Evolutionary conservation across 2,797 vertebrate genomes (phyloP).

Genomic region (Oceanodroma leucorhoa): DNA sequence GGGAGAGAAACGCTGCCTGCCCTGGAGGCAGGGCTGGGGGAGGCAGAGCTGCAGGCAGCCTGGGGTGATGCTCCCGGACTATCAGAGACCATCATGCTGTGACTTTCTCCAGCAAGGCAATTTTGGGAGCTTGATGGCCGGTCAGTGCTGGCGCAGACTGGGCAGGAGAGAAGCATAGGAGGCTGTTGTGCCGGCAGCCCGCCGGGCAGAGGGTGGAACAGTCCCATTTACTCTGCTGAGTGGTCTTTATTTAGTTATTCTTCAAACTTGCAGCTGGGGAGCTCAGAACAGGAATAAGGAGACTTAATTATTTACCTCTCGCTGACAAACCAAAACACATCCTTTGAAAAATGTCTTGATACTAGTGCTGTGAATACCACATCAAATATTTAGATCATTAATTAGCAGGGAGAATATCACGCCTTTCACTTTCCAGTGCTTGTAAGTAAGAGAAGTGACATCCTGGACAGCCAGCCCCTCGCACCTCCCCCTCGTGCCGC

Average conservation of each 20-base stretch:
- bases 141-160: not conserved
- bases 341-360: constrained; percentile 10
- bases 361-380: not conserved
- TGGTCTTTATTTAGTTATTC: constrained; percentile 26
- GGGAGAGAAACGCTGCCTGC: not conserved
- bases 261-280: constrained; percentile 9
- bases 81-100: not conserved
- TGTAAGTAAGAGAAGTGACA: not conserved
- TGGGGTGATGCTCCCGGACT: not conserved
- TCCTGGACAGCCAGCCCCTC: not conserved
- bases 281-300: not conserved
- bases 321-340: constrained; percentile 1
- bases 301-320: constrained; percentile 33
- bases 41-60: not conserved
- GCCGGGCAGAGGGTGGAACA: not conserved
- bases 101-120: not conserved
- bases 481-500: accelerated
- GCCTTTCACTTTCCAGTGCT: not conserved
- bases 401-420: not conserved
- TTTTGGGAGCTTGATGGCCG: not conserved
- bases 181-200: not conserved
- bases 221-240: not conserved
- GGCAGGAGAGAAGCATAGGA: not conserved
- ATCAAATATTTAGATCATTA: constrained; percentile 44
- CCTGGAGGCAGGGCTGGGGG: not conserved